Evolutionary conservation across 1,140 invertebrate species (phyloP).

Genomic region (Pogonomyrmex barbatus): DNA sequence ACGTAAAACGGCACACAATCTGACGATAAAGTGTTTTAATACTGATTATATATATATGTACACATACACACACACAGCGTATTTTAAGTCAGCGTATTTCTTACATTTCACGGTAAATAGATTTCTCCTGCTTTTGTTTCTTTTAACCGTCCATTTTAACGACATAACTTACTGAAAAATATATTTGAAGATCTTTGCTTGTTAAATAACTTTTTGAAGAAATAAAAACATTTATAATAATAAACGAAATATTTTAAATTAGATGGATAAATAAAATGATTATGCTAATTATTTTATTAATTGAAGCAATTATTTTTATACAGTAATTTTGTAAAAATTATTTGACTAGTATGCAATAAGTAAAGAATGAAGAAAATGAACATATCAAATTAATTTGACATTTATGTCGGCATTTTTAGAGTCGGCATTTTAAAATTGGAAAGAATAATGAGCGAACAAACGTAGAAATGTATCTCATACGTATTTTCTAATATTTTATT

Average conservation of each 20-base stretch:
- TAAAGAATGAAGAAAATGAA: neutral
- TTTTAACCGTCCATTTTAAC: neutral
- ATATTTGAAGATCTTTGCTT: neutral
- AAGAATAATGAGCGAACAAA: neutral
- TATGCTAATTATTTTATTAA: neutral
- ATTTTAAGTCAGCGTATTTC: neutral
- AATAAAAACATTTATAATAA: neutral
- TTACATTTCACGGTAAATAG: neutral
- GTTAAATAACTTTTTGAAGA: neutral
- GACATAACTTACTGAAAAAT: neutral
- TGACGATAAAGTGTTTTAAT: neutral
- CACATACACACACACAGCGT: neutral
- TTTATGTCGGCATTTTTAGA: neutral
- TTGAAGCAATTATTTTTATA: neutral
- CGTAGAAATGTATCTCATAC: neutral
- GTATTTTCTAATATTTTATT: neutral
- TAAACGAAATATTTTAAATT: neutral
- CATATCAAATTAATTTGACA: neutral
- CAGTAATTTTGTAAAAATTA: neutral
- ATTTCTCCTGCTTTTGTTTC: neutral
- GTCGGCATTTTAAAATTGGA: neutral
- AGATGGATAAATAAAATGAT: neutral
- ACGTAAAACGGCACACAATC: neutral
- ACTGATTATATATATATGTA: neutral
- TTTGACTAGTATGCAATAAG: no score